Evolutionary conservation across 1,140 invertebrate genomes (phyloP), one percentile per base, ranked within the genome.

Genomic region (Ostrea edulis): DNA sequence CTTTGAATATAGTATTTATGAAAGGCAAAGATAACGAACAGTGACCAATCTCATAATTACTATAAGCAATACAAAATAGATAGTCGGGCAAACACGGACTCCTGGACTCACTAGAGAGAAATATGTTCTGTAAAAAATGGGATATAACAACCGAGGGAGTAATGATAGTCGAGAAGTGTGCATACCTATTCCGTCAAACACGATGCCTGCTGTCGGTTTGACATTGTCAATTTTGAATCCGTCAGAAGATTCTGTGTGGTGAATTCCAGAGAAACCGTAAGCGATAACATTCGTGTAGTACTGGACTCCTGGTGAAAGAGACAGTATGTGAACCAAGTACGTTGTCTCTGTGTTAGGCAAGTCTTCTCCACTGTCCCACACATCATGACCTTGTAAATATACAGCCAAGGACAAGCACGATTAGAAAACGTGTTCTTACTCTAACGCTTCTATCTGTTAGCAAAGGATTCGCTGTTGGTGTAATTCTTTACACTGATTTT

Each of bases 111-210:
- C n/a, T n/a, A 29, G n/a, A 35, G 8, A 52, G n/a, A 35, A 54
- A 9, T 8, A 44, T n/a, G n/a, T n/a, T 85, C 35, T 53, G 20
- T 53, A 8, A n/a, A 29, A 85, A 81, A 25, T n/a, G 7, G 5
- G 62, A 58, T 44, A 22, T 17, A 52, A 8, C 0, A 0, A 17
- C 4, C 82, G 17, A 54, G 22, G 44, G 14, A 52, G 44, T 14
- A 11, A 83, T 44, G 0, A 14, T 35, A 22, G 11, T 51, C 5
- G 12, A 29, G 2, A 29, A 77, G 14, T 35, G 29, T 9, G 68
- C 11, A 14, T 77, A 91, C 90, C 89, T 82, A 82, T 81, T 55
- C 90, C 90, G 85, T 91, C 90, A 86, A 86, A 87, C 3, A 91
- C 89, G 12, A 86, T 82, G 8, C 90, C 90, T 8, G 86, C 17